These are phyloP conservation scores for Dasysyrphus albostriatus DNA, from an alignment of 2,888 invertebrate genomes.

Conservation along the genomic window DNA sequence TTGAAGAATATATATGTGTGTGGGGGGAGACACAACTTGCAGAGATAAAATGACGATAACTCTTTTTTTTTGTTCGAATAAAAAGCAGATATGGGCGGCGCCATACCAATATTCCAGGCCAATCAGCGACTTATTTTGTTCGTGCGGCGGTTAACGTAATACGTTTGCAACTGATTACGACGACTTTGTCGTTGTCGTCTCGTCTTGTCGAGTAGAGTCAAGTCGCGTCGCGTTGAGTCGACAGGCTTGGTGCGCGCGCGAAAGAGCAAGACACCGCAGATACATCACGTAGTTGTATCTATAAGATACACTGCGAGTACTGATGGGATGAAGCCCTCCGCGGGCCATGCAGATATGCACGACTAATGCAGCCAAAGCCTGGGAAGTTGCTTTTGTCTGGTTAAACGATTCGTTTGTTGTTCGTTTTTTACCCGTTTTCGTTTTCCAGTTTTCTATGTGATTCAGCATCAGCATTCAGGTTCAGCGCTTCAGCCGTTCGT, in stretches of 20 bases:
- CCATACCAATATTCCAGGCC: slow-evolving; percentile 81
- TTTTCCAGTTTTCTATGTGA: slow-evolving; percentile 46
- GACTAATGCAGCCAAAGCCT: slow-evolving; percentile 68
- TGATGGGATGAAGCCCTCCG: slow-evolving; percentile 60
- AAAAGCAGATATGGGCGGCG: slow-evolving; percentile 84
- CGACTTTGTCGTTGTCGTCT: slow-evolving; percentile 38
- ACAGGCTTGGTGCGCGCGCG: slow-evolving; percentile 72
- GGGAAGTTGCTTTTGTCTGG: slow-evolving; percentile 74
- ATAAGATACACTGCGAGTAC: slow-evolving; percentile 60
- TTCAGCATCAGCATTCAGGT: slow-evolving; percentile 8
- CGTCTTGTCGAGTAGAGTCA: background rate
- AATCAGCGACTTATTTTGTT: slow-evolving; percentile 79
- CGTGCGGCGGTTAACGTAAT: slow-evolving; percentile 73
- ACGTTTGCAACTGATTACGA: slow-evolving; percentile 75
- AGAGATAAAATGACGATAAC: slow-evolving; percentile 75
- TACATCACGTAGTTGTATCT: slow-evolving; percentile 74
- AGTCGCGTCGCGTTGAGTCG: slow-evolving; percentile 20
- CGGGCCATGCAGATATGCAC: slow-evolving; percentile 61
- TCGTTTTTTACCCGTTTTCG: slow-evolving; percentile 10
- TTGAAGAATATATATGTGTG: slow-evolving; percentile 53
- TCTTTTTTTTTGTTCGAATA: slow-evolving; percentile 71
- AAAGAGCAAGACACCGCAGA: slow-evolving; percentile 74
- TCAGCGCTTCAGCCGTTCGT: slow-evolving; percentile 38
- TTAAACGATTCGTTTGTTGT: slow-evolving; percentile 68
- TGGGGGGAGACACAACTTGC: slow-evolving; percentile 66